phyloP scores from a whole-genome alignment of 2,888 invertebrate genomes.

The Caenorhabditis japonica region DNA sequence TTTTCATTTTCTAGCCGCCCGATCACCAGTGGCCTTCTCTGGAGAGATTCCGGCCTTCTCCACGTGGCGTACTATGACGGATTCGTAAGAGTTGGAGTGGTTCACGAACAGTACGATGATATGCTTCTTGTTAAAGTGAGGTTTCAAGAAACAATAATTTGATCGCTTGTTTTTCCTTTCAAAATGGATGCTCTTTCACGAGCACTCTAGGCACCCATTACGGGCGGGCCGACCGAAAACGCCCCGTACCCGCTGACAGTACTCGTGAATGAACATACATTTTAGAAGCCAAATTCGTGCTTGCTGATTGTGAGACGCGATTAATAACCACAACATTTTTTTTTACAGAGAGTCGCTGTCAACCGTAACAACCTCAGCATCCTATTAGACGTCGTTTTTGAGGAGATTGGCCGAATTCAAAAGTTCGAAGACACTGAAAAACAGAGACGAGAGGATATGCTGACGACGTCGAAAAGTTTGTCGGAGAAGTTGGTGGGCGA shows the following conservation, averaged over 20 bases:
- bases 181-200: too few species aligned
- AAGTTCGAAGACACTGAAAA: conserved; percentile 58
- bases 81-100: conserved; percentile 58
- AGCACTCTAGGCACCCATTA: too few species aligned
- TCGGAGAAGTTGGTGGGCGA: conserved; percentile 21
- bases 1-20: too few species aligned
- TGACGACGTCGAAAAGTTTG: conserved; percentile 38
- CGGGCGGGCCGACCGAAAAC: too few species aligned
- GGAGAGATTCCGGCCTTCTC: conserved; percentile 58
- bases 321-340: too few species aligned
- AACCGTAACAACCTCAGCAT: conserved; percentile 52
- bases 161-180: too few species aligned
- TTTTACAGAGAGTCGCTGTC: conserved; percentile 51
- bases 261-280: too few species aligned
- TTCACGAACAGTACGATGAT: conserved; percentile 64
- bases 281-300: too few species aligned
- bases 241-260: too few species aligned
- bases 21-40: conserved; percentile 54
- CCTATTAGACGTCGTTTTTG: conserved; percentile 45
- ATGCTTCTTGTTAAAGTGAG: conserved; percentile 62
- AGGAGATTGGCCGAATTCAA: conserved; percentile 54
- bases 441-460: conserved; percentile 52
- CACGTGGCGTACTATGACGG: conserved; percentile 64
- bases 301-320: too few species aligned
- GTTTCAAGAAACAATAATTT: too few species aligned